These are phyloP conservation scores for Drosophila diplacantha DNA, from an alignment of 2,888 invertebrate species.

Conservation along the genomic window DNA sequence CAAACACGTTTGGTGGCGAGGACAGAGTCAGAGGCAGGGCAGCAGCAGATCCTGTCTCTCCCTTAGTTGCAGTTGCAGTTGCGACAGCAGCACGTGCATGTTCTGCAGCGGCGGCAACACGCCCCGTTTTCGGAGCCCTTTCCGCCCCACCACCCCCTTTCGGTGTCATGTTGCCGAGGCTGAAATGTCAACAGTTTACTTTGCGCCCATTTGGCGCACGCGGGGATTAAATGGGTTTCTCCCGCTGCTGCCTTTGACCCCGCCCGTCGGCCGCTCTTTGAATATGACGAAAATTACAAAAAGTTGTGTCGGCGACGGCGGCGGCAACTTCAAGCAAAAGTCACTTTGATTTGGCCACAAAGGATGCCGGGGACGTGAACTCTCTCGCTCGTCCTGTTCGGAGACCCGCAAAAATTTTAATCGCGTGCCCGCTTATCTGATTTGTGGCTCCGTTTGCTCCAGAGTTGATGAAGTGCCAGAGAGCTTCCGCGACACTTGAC, in stretches of 20 bases:
- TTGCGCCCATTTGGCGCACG: constrained; percentile 65
- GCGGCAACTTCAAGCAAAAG: constrained; percentile 59
- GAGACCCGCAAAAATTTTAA: constrained; percentile 38
- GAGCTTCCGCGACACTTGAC: constrained; percentile 65
- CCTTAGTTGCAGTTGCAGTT: constrained; percentile 47
- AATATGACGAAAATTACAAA: constrained; percentile 60
- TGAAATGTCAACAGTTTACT: constrained; percentile 71
- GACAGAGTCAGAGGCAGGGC: neutral
- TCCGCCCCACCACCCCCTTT: neutral
- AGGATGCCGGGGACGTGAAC: constrained; percentile 6
- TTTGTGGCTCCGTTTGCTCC: constrained; percentile 50
- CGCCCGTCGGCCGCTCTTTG: constrained; percentile 2
- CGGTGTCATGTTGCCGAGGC: constrained; percentile 61
- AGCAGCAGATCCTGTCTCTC: constrained; percentile 24
- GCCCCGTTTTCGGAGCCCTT: neutral
- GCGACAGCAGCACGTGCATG: constrained; percentile 52
- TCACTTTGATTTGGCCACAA: constrained; percentile 40
- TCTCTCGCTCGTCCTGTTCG: neutral
- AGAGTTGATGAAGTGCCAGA: constrained; percentile 68
- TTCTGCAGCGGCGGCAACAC: constrained; percentile 37
- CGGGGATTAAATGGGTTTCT: constrained; percentile 69
- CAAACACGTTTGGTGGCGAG: constrained; percentile 51
- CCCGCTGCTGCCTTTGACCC: constrained; percentile 56
- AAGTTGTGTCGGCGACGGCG: constrained; percentile 37
- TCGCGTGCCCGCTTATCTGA: constrained; percentile 58